Percentiles rank a stretch among this genome's conserved stretches.
Evolutionary conservation across 2,113 vertebrate species (phyloP).

Genomic region (Rhagologus leucostigma): DNA sequence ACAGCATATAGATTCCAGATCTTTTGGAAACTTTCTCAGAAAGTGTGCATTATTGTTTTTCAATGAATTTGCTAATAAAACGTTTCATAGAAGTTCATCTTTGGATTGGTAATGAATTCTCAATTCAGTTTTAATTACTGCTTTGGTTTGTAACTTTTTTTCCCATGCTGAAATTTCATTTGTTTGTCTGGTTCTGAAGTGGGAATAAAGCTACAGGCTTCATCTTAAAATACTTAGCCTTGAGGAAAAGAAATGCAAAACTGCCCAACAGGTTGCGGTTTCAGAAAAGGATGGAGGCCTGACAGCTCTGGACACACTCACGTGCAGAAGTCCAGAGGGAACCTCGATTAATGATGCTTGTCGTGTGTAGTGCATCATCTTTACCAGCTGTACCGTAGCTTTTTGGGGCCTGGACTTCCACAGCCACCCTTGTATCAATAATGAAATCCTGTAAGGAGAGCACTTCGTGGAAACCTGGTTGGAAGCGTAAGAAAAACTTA

Average conservation of each 20-base stretch:
- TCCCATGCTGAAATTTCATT: neutral
- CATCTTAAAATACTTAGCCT: neutral
- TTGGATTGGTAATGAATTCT: neutral
- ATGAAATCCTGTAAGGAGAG: neutral
- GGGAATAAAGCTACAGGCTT: neutral
- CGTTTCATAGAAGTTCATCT: neutral
- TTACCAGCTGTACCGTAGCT: neutral
- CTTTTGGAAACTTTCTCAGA: neutral
- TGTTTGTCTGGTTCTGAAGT: neutral
- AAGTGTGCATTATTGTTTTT: neutral
- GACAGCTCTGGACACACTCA: neutral
- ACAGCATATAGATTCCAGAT: neutral
- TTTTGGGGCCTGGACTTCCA: neutral
- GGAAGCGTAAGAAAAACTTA: fast-evolving
- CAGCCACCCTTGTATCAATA: neutral
- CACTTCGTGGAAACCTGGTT: no score
- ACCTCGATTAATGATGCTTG: neutral
- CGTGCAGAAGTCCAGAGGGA: neutral
- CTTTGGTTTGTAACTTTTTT: neutral
- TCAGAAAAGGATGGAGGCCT: neutral
- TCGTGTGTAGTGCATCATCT: neutral
- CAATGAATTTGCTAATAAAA: neutral
- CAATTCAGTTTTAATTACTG: neutral
- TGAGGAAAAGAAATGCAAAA: neutral
- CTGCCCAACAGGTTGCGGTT: neutral